Conservation (phyloP, 2,888 invertebrate genomes). For the Zaprionus obscuricornis region DNA sequence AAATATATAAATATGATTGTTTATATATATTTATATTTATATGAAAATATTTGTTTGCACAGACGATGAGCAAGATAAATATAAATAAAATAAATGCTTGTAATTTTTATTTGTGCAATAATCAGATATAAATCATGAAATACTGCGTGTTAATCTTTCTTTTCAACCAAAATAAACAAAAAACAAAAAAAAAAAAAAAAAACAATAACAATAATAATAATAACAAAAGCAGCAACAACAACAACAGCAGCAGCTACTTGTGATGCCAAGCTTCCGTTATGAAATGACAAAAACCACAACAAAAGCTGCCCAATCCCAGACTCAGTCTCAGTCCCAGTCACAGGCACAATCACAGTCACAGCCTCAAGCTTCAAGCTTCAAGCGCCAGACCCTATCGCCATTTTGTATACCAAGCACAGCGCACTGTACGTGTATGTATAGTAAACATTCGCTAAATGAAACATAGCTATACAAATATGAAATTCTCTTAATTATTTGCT, state of each 20-base stretch:
- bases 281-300: slow-evolving; percentile 40
- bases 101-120: slow-evolving; percentile 68
- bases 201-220: slow-evolving; percentile 11
- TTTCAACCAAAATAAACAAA: slow-evolving; percentile 57
- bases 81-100: slow-evolving; percentile 52
- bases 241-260: slow-evolving; percentile 25
- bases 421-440: no score
- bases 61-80: slow-evolving; percentile 41
- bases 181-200: slow-evolving; percentile 1
- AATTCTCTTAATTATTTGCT: no score
- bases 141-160: slow-evolving; percentile 64
- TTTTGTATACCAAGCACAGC: no score
- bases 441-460: no score
- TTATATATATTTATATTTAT: slow-evolving; percentile 11
- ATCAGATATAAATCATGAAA: slow-evolving; percentile 63
- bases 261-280: slow-evolving; percentile 57
- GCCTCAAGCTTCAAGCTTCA: neutral
- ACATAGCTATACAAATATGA: no score
- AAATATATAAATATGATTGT: slow-evolving; percentile 1
- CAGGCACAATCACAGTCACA: neutral
- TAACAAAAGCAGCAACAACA: slow-evolving; percentile 3
- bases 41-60: slow-evolving; percentile 30
- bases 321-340: neutral
- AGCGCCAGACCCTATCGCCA: no score
- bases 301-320: slow-evolving; percentile 5